Percentiles rank a stretch among this genome's conserved stretches.
phyloP scores from a whole-genome alignment of 2,113 vertebrate species.

The Scartelaos histophorus region DNA sequence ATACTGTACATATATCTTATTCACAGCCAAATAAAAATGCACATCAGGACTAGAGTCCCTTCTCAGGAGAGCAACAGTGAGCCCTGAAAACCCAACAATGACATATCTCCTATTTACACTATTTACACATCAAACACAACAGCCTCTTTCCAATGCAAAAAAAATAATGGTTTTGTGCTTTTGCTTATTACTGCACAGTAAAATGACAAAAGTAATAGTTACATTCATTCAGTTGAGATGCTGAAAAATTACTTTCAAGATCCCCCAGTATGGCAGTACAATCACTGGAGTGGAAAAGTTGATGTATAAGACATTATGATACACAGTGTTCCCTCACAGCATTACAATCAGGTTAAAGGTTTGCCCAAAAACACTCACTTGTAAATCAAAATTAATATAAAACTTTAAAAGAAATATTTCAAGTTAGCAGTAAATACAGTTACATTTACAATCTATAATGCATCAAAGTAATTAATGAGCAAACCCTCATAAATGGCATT shows the following conservation, averaged over 20 bases:
- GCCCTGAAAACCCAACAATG: conserved; percentile 31
- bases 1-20: conserved; percentile 73
- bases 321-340: conserved; percentile 41
- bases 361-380: conserved; percentile 48
- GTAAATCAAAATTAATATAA: conserved; percentile 30
- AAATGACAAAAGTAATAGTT: conserved; percentile 39
- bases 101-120: conserved; percentile 72
- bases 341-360: conserved; percentile 50
- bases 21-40: conserved; percentile 60
- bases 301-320: conserved; percentile 21
- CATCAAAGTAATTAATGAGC: conserved; percentile 46
- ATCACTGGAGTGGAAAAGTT: conserved; percentile 38
- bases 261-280: conserved; percentile 58
- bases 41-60: conserved; percentile 48
- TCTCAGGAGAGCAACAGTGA: conserved; percentile 35
- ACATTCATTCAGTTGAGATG: conserved; percentile 55
- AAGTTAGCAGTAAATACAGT: conserved; percentile 37
- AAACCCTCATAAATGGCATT: conserved; percentile 43
- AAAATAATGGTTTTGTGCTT: conserved; percentile 61
- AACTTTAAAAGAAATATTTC: conserved; percentile 33
- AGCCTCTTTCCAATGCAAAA: conserved; percentile 53
- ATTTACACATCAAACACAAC: conserved; percentile 68
- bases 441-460: conserved; percentile 52
- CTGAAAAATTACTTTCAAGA: conserved; percentile 49
- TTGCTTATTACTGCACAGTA: conserved; percentile 64